Evolutionary conservation across 1,140 invertebrate species (phyloP).

Genomic region (Oreohelix idahoensis): DNA sequence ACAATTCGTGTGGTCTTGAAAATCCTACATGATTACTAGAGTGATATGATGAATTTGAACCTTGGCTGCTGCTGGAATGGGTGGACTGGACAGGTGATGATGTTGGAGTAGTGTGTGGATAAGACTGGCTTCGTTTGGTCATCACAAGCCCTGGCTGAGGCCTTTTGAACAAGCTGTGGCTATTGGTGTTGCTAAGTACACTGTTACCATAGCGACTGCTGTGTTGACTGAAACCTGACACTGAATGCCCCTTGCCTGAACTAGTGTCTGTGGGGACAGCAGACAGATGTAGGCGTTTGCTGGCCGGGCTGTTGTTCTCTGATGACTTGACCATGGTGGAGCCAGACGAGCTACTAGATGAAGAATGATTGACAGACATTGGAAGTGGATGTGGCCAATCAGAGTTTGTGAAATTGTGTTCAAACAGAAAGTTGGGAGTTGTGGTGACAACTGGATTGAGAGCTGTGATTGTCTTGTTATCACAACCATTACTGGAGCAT

Average conservation of each 20-base stretch:
- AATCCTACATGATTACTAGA: constrained; percentile 12
- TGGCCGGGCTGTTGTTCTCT: constrained; percentile 62
- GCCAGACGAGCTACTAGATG: constrained; percentile 33
- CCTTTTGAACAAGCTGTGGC: constrained; percentile 58
- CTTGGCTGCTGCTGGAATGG: background rate
- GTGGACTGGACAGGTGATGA: constrained; percentile 19
- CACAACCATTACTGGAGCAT: constrained; percentile 43
- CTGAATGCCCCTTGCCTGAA: constrained; percentile 54
- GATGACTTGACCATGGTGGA: constrained; percentile 46
- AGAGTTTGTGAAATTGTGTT: constrained; percentile 30
- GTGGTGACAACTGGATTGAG: constrained; percentile 23
- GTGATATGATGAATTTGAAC: constrained; percentile 17
- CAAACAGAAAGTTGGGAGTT: constrained; percentile 37
- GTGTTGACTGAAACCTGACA: constrained; percentile 50
- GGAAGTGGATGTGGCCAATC: constrained; percentile 42
- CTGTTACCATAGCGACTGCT: background rate
- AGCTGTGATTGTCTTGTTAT: constrained; percentile 22
- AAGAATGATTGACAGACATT: constrained; percentile 35
- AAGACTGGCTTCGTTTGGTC: constrained; percentile 52
- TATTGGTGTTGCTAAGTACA: background rate
- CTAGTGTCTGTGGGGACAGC: constrained; percentile 55
- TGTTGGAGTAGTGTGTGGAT: constrained; percentile 55
- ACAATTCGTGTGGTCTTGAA: constrained; percentile 37
- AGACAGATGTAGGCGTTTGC: constrained; percentile 63
- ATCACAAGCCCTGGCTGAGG: constrained; percentile 57